phyloP scores from a whole-genome alignment of 2,113 vertebrate genomes.

The Emydura subglobosa region DNA sequence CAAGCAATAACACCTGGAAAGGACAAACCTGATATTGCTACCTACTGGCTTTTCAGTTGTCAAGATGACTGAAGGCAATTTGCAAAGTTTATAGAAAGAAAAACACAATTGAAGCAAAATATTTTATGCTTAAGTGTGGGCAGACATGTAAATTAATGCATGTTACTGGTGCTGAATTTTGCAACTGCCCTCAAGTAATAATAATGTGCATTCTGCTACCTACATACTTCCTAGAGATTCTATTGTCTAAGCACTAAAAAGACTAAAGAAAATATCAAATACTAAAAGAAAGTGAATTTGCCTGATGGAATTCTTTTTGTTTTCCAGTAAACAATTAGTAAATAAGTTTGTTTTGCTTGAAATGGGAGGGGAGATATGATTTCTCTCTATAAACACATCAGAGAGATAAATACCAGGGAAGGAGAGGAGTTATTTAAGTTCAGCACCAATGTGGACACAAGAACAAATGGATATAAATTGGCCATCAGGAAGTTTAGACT shows the following conservation, averaged over 20 bases:
- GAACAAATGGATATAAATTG: too few relatives aligned
- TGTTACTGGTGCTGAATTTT: not conserved
- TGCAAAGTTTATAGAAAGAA: slow-evolving; percentile 28
- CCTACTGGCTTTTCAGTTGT: not conserved
- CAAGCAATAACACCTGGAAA: not conserved
- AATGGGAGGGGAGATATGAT: not conserved
- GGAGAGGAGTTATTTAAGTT: too few relatives aligned
- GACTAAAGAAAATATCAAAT: not conserved
- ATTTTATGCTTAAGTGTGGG: not conserved
- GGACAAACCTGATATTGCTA: not conserved
- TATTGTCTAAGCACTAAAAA: not conserved
- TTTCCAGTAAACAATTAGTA: not conserved
- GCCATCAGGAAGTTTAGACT: too few relatives aligned
- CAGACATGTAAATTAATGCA: slow-evolving; percentile 18
- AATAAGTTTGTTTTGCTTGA: slow-evolving; percentile 32
- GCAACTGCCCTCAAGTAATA: not conserved
- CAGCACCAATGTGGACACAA: too few relatives aligned
- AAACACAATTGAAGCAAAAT: not conserved
- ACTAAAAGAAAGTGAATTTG: not conserved
- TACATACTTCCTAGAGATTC: slow-evolving; percentile 20
- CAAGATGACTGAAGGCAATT: not conserved
- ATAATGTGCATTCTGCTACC: not conserved
- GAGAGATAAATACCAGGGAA: too few relatives aligned
- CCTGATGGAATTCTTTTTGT: not conserved
- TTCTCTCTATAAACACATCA: too few relatives aligned